Base-by-base conservation (phyloP, 1,140 invertebrate species). In the Drosophila malerkotliana region DNA sequence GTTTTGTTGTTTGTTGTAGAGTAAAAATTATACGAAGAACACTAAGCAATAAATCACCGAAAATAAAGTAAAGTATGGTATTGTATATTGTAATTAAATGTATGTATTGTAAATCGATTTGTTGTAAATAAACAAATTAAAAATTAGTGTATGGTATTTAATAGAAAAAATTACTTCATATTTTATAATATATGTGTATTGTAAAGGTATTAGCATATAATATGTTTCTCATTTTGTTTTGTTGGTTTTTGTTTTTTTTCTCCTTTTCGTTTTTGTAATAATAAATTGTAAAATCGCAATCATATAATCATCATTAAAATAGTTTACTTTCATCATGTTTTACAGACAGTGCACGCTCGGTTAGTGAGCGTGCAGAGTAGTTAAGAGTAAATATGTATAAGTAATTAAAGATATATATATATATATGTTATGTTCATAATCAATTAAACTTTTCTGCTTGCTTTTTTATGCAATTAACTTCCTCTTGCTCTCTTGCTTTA, bases 11-110 rank as follows among this genome's bases (percentile, higher is more conserved):
- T 66, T 67, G 54, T 55, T 72, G 56, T 80, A 84, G 68, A 81
- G 56, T 87, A 82, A 68, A 87, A 87, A 87, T 87, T 87, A 87
- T 69, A 82, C 73, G 69, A 82, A 67, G 67, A 82, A 68, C 75
- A 88, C 83, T 87, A 88, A 88, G 79, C 79, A 88, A 83, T 88
- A 88, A 88, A 88, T 88, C 83, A 88, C 83, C 83, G 83, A 88
- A 88, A 87, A 85, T 73, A 73, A 74, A 79, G 78, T 85, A 75
- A 77, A 77, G 71, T 87, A 82, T 61, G 67, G 64, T 84, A 85
- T 81, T 83, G 76, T 83, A 76, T 68, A 68, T 68, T 72, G 63
- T 82, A 75, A 62, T 79, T 74, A 63, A 64, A 74, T 64, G 52
- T 74, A 63, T 74, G 53, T 73, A 72, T 73, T 55, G 51, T 62